phyloP scores from a whole-genome alignment of 2,113 vertebrate species.

The Chloropsis cyanopogon region DNA sequence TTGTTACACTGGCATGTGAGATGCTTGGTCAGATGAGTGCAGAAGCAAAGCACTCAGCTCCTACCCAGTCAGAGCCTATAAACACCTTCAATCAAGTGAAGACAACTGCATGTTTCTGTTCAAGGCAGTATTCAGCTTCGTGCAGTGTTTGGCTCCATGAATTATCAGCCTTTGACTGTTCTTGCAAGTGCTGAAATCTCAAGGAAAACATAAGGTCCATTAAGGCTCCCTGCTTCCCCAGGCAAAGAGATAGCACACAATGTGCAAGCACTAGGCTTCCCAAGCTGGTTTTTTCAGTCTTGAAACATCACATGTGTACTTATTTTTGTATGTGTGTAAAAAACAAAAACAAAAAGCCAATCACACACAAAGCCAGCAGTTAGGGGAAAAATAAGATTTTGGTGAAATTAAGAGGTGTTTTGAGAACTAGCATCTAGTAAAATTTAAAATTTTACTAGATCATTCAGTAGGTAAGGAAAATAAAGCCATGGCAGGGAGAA shows the following conservation, averaged over 20 bases:
- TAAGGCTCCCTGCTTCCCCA: neutral
- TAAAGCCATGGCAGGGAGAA: neutral
- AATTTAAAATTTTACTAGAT: neutral
- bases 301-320: neutral
- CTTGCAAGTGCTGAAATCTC: neutral
- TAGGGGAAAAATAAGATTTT: neutral
- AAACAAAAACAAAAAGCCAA: neutral
- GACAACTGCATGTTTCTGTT: neutral
- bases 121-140: neutral
- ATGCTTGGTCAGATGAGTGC: neutral
- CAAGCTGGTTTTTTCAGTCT: neutral
- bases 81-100: neutral
- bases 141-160: neutral
- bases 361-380: neutral
- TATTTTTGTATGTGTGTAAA: neutral
- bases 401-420: neutral
- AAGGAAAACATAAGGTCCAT: neutral
- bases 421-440: neutral
- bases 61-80: neutral
- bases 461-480: neutral
- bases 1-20: accelerated
- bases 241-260: neutral
- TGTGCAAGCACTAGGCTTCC: neutral
- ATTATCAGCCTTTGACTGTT: neutral
- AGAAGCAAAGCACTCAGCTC: neutral